Base-by-base conservation (phyloP, 2,113 vertebrate genomes). In the Vombatus ursinus region DNA sequence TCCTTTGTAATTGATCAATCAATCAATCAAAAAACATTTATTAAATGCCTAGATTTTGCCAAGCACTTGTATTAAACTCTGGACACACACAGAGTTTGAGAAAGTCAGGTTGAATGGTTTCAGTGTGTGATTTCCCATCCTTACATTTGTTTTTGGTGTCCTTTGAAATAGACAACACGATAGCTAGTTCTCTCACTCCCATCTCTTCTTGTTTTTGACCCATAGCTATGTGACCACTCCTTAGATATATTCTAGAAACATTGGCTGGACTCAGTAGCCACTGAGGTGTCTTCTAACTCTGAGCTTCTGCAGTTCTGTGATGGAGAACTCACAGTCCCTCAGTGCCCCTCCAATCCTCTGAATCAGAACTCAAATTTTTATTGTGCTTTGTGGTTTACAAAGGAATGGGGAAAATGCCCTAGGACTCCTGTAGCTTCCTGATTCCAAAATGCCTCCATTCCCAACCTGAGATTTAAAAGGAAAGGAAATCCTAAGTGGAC, bases 11-110 rank as follows among this genome's bases (percentile, higher is more conserved):
- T 47, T 93, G 91, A 47, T 93, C 28, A 92, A 47, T 0, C 49
- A 50, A 50, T 68, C 94, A 93, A 92, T 94, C n/a, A n/a, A n/a
- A n/a, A n/a, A n/a, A n/a, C n/a, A 93, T 84, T 92, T 92, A 93
- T 57, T 57, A 53, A 93, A 50, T 16, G 49, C 14, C 52, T 96
- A 77, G 16, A 52, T 47, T 48, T 4, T 92, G 8, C n/a, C 48
- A 94, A 49, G 49, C 3, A 92, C 50, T 51, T 51, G 23, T 25
- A 44, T 44, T 96, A 93, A 96, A 96, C 84, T 47, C 52, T 90
- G 92, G 9, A 49, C 24, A 48, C 0, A n/a, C n/a, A n/a, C n/a
- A 92, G n/a, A 91, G 48, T n/a, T 96, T 96, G n/a, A 44, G n/a
- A 52, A 3, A n/a, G 19, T 92, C 50, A 54, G 92, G 51, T 91